phyloP scores from a whole-genome alignment of 2,888 invertebrate genomes.

The Mythimna loreyi region DNA sequence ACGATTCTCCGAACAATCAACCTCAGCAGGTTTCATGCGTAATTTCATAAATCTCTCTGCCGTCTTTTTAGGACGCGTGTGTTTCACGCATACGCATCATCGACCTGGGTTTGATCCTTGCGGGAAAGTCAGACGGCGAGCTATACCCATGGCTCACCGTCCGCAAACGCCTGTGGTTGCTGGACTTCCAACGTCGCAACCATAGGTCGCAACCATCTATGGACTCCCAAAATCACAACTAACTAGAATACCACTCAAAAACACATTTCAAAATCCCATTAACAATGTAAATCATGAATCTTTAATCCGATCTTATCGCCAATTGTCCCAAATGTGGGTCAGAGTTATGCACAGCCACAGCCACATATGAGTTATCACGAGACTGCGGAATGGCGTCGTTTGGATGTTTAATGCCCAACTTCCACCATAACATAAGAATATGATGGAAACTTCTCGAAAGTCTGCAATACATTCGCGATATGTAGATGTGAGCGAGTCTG shows the following conservation, averaged over 20 bases:
- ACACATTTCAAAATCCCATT: conserved; percentile 25
- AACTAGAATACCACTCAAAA: neutral
- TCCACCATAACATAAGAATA: conserved; percentile 65
- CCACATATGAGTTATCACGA: conserved; percentile 57
- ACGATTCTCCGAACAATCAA: too few relatives aligned
- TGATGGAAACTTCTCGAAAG: conserved; percentile 60
- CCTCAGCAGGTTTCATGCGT: too few relatives aligned
- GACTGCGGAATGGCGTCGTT: conserved; percentile 55
- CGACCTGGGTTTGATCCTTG: too few relatives aligned
- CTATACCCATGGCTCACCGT: too few relatives aligned
- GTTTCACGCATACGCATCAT: too few relatives aligned
- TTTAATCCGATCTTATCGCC: conserved; percentile 49
- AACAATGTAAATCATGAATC: conserved; percentile 36
- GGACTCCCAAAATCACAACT: too few relatives aligned
- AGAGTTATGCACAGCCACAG: conserved; percentile 53
- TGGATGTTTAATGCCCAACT: conserved; percentile 65
- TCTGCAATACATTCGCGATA: conserved; percentile 56
- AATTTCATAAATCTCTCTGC: too few relatives aligned
- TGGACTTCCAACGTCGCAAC: too few relatives aligned
- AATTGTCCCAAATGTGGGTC: conserved; percentile 53
- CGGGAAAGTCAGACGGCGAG: too few relatives aligned
- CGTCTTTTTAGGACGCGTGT: too few relatives aligned
- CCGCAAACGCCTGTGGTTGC: too few relatives aligned
- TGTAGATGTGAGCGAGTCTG: conserved; percentile 45
- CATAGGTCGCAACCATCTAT: too few relatives aligned